A percentile compares a stretch with the other conserved stretches of the same genome.
Conservation (phyloP, 2,888 invertebrate genomes). For the Caenorhabditis angaria region DNA sequence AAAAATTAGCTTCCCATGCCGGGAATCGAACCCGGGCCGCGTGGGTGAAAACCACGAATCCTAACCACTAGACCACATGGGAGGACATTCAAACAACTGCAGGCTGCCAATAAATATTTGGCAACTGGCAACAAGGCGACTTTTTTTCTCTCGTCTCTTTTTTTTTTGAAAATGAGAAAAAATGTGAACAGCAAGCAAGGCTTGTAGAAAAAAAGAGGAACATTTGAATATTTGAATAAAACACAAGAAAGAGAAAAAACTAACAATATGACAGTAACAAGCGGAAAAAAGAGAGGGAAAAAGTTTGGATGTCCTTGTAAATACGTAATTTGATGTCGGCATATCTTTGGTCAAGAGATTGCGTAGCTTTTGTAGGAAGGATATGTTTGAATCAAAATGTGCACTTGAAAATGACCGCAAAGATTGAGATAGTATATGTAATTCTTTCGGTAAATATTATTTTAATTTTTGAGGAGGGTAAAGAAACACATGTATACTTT, state of each 20-base stretch:
- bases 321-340: not conserved
- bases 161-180: not conserved
- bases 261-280: not conserved
- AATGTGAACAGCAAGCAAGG: too few relatives aligned
- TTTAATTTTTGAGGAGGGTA: not conserved
- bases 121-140: not conserved
- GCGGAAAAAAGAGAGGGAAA: not conserved
- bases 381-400: slow-evolving; percentile 2
- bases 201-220: not conserved
- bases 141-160: not conserved
- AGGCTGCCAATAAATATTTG: not conserved
- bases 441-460: not conserved
- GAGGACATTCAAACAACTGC: slow-evolving; percentile 28
- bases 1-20: slow-evolving; percentile 61
- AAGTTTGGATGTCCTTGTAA: slow-evolving; percentile 1
- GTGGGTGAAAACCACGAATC: slow-evolving; percentile 70
- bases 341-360: slow-evolving; percentile 1
- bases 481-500: too few relatives aligned
- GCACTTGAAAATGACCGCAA: not conserved
- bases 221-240: too few relatives aligned
- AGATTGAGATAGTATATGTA: not conserved
- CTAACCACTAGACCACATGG: slow-evolving; percentile 69
- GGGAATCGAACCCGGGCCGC: slow-evolving; percentile 70
- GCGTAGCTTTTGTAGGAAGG: not conserved
- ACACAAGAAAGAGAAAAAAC: not conserved